Evolutionary conservation across 2,888 invertebrate species (phyloP).

Genomic region (Tetragnatha montana): DNA sequence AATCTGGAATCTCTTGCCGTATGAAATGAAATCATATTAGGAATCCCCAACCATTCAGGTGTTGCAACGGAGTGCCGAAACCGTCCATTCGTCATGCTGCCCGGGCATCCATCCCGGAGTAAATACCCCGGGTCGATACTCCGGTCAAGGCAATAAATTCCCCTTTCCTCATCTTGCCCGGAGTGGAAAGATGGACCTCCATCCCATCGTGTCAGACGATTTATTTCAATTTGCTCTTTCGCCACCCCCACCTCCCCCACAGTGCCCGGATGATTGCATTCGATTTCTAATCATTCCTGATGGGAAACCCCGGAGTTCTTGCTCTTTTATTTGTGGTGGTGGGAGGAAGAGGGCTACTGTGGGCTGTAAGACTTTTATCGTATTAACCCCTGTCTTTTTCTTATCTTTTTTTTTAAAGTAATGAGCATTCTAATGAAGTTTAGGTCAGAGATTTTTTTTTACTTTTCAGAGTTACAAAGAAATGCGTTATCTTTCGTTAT

Average conservation of each 20-base stretch:
- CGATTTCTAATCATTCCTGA: conserved; percentile 39
- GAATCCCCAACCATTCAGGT: too few species aligned
- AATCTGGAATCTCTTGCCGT: too few species aligned
- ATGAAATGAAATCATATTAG: too few species aligned
- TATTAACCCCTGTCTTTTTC: too few species aligned
- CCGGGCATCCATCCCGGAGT: neutral
- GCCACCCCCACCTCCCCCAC: neutral
- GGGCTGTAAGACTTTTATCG: too few species aligned
- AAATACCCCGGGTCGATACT: neutral
- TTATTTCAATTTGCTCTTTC: conserved; percentile 63
- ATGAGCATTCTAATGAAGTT: too few species aligned
- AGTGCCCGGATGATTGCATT: conserved; percentile 8
- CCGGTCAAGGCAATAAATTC: neutral
- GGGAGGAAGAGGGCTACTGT: neutral
- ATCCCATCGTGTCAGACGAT: conserved; percentile 30
- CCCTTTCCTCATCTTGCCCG: neutral
- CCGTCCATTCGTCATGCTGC: neutral
- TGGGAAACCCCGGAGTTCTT: neutral
- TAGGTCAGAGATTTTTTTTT: too few species aligned
- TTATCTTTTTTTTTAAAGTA: too few species aligned
- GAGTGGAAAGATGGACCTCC: neutral
- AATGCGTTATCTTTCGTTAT: too few species aligned
- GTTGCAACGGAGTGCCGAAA: neutral
- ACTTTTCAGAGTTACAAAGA: too few species aligned
- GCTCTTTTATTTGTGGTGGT: neutral